Evolutionary conservation across 2,888 invertebrate species (phyloP), one percentile per base, ranked within the genome.

Genomic region (Dysmachus trigonus): DNA sequence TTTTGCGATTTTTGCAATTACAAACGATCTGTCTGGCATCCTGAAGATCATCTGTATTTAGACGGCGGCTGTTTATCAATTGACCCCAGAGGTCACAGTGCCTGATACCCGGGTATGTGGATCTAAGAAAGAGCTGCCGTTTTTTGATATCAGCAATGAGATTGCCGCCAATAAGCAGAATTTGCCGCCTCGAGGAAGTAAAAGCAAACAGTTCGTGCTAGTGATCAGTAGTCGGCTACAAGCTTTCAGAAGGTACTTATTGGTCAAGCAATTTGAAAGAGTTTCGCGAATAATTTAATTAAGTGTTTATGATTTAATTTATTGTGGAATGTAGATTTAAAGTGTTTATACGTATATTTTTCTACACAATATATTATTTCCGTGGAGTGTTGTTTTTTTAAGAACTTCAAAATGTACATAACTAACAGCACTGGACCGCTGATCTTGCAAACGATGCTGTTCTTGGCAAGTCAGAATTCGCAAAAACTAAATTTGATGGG

Each of bases 131-230:
- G 33, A 73, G 73, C 31, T 31, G 31, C 31, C 18, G 79, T 13
- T 7, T n/a, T 79, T 79, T 13, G n/a, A 27, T 27, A 18, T 62
- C 62, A 30, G 62, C 33, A 33, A 81, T 53, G n/a, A 79, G 79
- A 79, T 81, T 53, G 10, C 31, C 7, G 35, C 27, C 22, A 62
- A 62, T 81, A 53, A 81, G 27, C 22, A 53, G 51, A 53, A 22
- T 41, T 53, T 15, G 41, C 41, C 33, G 31, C 13, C n/a, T 81
- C 15, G 81, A 81, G 47, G 53, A 62, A 81, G 81, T 81, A 81
- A 81, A 81, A 81, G 10, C 53, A 31, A 62, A 33, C 31, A 62
- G 3, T 81, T 53, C 81, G 30, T 33, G 30, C 33, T 53, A 62
- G 31, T 62, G 35, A 0, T 31, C 81, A 81, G 51, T 53, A 81